Conservation (phyloP, 2,113 vertebrate species). For the Illadopsis cleaveri region DNA sequence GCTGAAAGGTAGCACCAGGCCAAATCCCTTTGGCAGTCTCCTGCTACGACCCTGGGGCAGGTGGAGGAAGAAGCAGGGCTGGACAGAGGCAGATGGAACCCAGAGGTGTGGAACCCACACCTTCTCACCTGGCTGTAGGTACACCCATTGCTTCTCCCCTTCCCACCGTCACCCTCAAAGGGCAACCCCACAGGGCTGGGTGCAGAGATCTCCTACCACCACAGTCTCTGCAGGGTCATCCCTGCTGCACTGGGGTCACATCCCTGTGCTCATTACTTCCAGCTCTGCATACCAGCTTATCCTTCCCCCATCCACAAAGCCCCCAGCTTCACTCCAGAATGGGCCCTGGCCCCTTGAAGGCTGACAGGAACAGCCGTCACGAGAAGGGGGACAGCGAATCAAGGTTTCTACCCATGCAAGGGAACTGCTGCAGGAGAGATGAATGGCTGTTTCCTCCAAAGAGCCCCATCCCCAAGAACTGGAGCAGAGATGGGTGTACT, state of each 20-base stretch:
- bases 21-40: not conserved
- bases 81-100: accelerated
- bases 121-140: accelerated
- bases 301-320: not conserved
- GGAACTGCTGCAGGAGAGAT: not conserved
- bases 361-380: not conserved
- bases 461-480: not conserved
- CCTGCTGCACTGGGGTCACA: not conserved
- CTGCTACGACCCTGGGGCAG: not conserved
- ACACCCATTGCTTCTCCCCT: not conserved
- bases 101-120: too few species aligned
- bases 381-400: not conserved
- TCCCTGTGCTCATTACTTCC: not conserved
- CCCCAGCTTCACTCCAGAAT: not conserved
- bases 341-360: accelerated
- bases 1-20: not conserved
- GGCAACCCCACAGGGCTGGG: not conserved
- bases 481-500: not conserved
- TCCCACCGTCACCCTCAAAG: not conserved
- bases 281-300: not conserved
- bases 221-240: not conserved
- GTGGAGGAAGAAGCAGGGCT: not conserved
- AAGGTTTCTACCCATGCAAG: not conserved
- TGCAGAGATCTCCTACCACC: not conserved
- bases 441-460: accelerated